Conservation (phyloP, 2,888 invertebrate genomes). For the Epistrophe eligans region DNA sequence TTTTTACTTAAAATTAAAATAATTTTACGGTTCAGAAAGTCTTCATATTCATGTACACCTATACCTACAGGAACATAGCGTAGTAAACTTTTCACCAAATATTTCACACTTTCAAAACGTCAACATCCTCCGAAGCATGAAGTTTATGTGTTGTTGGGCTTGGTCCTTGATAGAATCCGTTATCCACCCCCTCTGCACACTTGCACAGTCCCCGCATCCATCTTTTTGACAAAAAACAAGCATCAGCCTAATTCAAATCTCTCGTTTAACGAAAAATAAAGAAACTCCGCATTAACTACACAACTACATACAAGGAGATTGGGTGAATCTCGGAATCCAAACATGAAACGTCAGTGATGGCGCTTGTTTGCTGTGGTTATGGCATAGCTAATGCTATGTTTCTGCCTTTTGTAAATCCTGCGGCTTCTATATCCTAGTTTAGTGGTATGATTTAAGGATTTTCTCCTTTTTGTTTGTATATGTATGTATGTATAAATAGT, state of each 20-base stretch:
- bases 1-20: background rate
- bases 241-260: slow-evolving; percentile 46
- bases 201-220: background rate
- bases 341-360: slow-evolving; percentile 62
- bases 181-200: background rate
- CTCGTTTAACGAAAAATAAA: slow-evolving; percentile 18
- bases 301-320: slow-evolving; percentile 33
- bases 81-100: slow-evolving; percentile 53
- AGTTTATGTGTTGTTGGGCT: slow-evolving; percentile 42
- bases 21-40: background rate
- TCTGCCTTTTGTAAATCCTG: slow-evolving; percentile 66
- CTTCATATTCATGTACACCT: background rate
- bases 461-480: slow-evolving; percentile 34
- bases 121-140: slow-evolving; percentile 60
- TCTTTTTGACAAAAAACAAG: background rate
- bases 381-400: slow-evolving; percentile 52
- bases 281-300: slow-evolving; percentile 48
- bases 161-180: slow-evolving; percentile 7
- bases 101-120: slow-evolving; percentile 69
- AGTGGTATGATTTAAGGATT: slow-evolving; percentile 72
- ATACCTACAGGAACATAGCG: background rate
- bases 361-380: slow-evolving; percentile 66
- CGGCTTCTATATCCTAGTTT: slow-evolving; percentile 50
- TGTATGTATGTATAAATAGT: background rate
- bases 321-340: slow-evolving; percentile 43